Evolutionary conservation across 1,140 invertebrate genomes (phyloP).

Genomic region (Caenorhabditis tropicalis): DNA sequence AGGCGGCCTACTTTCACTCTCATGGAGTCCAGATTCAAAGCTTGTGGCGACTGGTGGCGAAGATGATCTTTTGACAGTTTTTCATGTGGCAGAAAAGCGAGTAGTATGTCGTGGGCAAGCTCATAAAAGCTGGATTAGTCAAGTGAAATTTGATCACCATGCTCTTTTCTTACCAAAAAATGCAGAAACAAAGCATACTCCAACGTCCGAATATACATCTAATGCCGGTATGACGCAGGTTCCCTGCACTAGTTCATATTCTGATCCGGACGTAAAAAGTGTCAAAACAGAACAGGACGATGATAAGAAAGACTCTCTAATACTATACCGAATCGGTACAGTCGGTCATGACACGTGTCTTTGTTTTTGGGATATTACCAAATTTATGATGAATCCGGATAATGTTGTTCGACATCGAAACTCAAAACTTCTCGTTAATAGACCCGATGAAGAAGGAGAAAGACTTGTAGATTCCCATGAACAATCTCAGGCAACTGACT

Average conservation of each 20-base stretch:
- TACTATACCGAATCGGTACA: constrained; percentile 85
- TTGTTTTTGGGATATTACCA: constrained; percentile 97
- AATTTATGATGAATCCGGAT: constrained; percentile 81
- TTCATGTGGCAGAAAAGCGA: constrained; percentile 84
- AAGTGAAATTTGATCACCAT: constrained; percentile 87
- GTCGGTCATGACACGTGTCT: constrained; percentile 97
- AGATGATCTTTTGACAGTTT: constrained; percentile 98
- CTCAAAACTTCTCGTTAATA: constrained; percentile 59
- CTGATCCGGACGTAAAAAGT: neutral
- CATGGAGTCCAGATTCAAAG: constrained; percentile 95
- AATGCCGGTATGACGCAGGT: neutral
- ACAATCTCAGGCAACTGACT: no score
- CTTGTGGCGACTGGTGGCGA: constrained; percentile 96
- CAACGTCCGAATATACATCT: neutral
- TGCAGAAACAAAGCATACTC: constrained; percentile 37
- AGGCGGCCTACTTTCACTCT: constrained; percentile 89
- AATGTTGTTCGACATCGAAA: constrained; percentile 50
- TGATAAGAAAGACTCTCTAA: neutral
- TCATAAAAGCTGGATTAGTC: constrained; percentile 83
- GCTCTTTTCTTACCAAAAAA: constrained; percentile 78
- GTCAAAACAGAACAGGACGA: no score
- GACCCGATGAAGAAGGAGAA: neutral
- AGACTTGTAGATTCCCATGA: neutral
- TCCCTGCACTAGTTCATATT: neutral
- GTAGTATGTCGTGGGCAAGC: constrained; percentile 93